Evolutionary conservation across 2,113 vertebrate genomes (phyloP).

Genomic region (Apistogramma diplotaenia): DNA sequence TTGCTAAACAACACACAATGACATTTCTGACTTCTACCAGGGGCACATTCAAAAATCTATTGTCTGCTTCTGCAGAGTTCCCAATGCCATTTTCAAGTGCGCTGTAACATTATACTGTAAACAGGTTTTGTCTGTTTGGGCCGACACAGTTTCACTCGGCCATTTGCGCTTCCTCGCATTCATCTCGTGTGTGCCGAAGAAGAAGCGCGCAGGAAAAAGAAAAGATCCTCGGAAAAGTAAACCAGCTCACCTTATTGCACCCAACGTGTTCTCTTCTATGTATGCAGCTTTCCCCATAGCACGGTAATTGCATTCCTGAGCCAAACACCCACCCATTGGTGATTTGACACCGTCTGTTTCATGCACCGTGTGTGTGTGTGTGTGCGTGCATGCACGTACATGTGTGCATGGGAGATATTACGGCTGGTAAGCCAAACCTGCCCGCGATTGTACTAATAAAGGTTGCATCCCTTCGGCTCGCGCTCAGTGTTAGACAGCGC

Average conservation of each 20-base stretch:
- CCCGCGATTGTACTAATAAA: conserved; percentile 89
- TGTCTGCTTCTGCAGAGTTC: not conserved
- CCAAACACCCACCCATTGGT: conserved; percentile 62
- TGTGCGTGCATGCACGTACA: conserved; percentile 31
- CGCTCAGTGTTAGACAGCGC: conserved; percentile 85
- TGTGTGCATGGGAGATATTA: conserved; percentile 78
- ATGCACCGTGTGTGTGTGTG: conserved; percentile 23
- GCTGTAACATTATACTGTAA: conserved; percentile 12
- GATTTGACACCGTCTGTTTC: conserved; percentile 70
- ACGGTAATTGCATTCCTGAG: conserved; percentile 59
- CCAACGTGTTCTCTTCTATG: conserved; percentile 28
- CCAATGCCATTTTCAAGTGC: not conserved
- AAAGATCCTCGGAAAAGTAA: conserved; percentile 11
- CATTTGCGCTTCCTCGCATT: conserved; percentile 4
- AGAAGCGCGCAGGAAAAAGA: not conserved
- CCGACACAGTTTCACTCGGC: not conserved
- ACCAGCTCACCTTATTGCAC: conserved; percentile 47
- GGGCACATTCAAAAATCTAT: not conserved
- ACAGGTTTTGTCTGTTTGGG: conserved; percentile 16
- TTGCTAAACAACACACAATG: not conserved
- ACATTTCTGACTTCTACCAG: not conserved
- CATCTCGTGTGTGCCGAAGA: not conserved
- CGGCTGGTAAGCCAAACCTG: conserved; percentile 83
- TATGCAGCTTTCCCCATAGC: conserved; percentile 17
- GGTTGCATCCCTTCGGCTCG: conserved; percentile 83